Base-by-base conservation (phyloP, 1,140 invertebrate genomes). In the Neodiprion pinetum region DNA sequence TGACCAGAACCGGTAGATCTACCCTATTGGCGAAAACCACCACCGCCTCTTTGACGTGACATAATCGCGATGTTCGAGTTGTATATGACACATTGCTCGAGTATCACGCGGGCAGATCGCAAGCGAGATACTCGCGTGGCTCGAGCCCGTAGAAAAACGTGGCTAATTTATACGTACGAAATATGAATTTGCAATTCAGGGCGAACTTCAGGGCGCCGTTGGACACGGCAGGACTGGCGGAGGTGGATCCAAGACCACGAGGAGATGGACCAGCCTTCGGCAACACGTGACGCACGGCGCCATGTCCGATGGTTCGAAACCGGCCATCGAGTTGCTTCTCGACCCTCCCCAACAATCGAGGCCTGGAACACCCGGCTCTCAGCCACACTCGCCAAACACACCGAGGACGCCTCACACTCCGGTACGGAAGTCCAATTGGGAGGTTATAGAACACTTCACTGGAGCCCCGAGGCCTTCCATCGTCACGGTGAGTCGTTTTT, bases 391-490 rank as follows among this genome's bases (percentile, higher is more conserved):
- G 23, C 85, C 83, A 10, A 84, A 84, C 68, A 81, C 80, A 12
- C 82, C 81, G 14, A 76, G 83, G 82, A 86, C 89, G 11, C 89
- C 89, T n/a, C 90, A 90, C 28, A 90, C 88, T 2, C 90, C 90
- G 61, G 88, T 91, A 47, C 92, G 92, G 85, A 95, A 95, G 84
- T 95, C 94, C 78, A 96, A 96, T 86, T 96, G 94, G 95, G 94
- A 96, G 85, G 95, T 96, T 73, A 96, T 96, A 80, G 94, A 96
- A 86, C 95, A 96, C 86, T 95, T 94, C 86, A 91, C 90, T 69
- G 87, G 89, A 77, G 89, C 89, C 48, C 90, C 90, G 0, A 71
- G 86, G 67, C 86, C 84, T 67, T 87, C 86, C 17, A 86, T 87
- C 70, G 81, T 86, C 70, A 85, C 84, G 67, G 86, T 87, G 79